Percentiles rank a stretch among this genome's conserved stretches.
These are phyloP conservation scores for Bombus ignitus DNA, from an alignment of 1,140 invertebrate species.

Conservation along the genomic window DNA sequence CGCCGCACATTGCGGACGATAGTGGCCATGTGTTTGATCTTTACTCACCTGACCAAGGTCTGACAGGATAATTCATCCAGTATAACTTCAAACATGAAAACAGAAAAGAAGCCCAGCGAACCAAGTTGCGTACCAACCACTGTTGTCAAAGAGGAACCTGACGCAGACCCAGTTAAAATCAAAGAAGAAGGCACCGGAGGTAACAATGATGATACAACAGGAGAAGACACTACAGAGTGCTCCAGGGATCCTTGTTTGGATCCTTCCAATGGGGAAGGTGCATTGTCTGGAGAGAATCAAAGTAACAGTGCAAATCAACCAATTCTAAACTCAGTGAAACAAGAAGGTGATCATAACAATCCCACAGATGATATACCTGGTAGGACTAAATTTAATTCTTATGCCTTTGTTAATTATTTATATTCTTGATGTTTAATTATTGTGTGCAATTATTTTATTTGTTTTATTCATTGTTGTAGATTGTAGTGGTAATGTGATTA, in stretches of 20 bases:
- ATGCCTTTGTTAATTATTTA: background rate
- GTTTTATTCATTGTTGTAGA: conserved; percentile 62
- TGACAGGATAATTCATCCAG: conserved; percentile 57
- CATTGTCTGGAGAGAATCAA: conserved; percentile 72
- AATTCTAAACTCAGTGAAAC: conserved; percentile 76
- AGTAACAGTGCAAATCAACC: conserved; percentile 70
- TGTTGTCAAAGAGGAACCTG: conserved; percentile 78
- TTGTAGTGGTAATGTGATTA: conserved; percentile 74
- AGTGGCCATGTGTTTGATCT: conserved; percentile 65
- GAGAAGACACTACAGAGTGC: conserved; percentile 75
- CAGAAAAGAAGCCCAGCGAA: conserved; percentile 80
- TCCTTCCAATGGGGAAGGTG: conserved; percentile 69
- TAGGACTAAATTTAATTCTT: conserved; percentile 22
- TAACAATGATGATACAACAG: conserved; percentile 75
- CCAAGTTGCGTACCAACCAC: conserved; percentile 76
- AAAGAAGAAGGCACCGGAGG: conserved; percentile 75
- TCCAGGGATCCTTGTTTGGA: conserved; percentile 73
- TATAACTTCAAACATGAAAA: conserved; percentile 77
- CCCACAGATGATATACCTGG: conserved; percentile 68
- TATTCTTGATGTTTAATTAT: background rate
- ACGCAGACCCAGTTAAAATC: conserved; percentile 78
- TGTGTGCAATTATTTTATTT: background rate
- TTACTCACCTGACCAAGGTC: conserved; percentile 47
- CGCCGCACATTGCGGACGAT: conserved; percentile 34
- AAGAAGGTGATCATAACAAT: conserved; percentile 75